Percentiles rank a stretch among this genome's conserved stretches.
These are phyloP conservation scores for Holothuria scabra DNA, from an alignment of 53 echinoderm and acorn worm genomes.

Conservation along the genomic window DNA sequence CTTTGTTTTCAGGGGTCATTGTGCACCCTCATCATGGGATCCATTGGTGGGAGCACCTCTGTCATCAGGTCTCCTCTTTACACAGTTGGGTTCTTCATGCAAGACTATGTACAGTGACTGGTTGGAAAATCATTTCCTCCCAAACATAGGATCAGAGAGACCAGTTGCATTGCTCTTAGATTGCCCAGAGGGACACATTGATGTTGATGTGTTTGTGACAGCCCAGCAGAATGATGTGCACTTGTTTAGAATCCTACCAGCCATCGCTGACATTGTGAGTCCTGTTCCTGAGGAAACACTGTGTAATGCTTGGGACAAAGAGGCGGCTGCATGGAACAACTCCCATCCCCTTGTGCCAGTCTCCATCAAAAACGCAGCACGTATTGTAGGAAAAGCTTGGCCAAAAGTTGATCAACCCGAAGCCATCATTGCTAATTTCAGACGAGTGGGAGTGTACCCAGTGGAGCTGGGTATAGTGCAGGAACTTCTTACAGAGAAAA, in stretches of 20 bases:
- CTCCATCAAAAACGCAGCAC: slow-evolving; percentile 43
- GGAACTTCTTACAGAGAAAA: not conserved
- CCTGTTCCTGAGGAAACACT: slow-evolving; percentile 37
- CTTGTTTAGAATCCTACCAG: slow-evolving; percentile 54
- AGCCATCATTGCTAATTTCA: slow-evolving; percentile 44
- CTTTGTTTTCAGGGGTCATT: slow-evolving; percentile 61
- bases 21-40: slow-evolving; percentile 50
- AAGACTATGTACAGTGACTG: slow-evolving; percentile 57
- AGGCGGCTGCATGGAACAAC: slow-evolving; percentile 38
- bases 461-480: slow-evolving; percentile 51
- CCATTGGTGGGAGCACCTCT: slow-evolving; percentile 55
- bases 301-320: slow-evolving; percentile 10
- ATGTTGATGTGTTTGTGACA: slow-evolving; percentile 55
- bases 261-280: slow-evolving; percentile 50
- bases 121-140: slow-evolving; percentile 63
- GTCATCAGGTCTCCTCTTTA: slow-evolving; percentile 46
- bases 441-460: slow-evolving; percentile 59
- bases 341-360: slow-evolving; percentile 51
- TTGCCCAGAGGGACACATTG: slow-evolving; percentile 53
- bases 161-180: slow-evolving; percentile 55
- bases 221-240: slow-evolving; percentile 57
- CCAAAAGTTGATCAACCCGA: slow-evolving; percentile 48
- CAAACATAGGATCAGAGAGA: slow-evolving; percentile 45
- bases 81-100: slow-evolving; percentile 47
- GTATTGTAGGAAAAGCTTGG: slow-evolving; percentile 57